Evolutionary conservation across 2,797 vertebrate species (phyloP), one percentile per base, ranked within the genome.

Genomic region (Heliangelus exortis): DNA sequence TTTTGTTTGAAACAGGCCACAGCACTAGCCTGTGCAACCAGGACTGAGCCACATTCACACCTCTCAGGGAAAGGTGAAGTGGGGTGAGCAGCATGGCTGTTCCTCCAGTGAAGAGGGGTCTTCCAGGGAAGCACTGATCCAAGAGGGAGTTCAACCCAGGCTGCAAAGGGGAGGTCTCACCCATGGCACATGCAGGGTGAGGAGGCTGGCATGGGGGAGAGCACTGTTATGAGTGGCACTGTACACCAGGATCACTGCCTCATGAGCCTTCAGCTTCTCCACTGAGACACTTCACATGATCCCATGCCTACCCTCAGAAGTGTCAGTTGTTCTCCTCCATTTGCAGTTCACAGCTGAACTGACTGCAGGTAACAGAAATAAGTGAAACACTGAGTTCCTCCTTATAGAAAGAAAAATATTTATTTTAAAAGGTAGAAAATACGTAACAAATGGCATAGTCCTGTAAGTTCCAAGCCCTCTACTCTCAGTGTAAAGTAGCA

Each of bases 371-470:
- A 39, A 61, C 19, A 66, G 59, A 34, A 92, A 73, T 15, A 73
- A 84, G 73, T 10, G 31, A 87, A 88, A 78, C 0, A 0, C 9
- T 12, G 36, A 80, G 26, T 11, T 83, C 55, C 20, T 50, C 17
- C 12, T 50, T 26, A 13, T 2, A 69, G 23, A 15, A 80, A 76
- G 5, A 72, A 76, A 25, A 61, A 43, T 5, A 78, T 88, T 83
- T 83, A 74, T 90, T 84, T 83, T 9, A 22, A 58, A 80, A 74
- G 13, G 22, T 33, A 57, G 33, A 81, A 92, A 85, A 87, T 62
- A 47, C 4, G 4, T 13, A 66, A 90, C 12, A 79, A 79, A 6
- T 36, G 68, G 25, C 18, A 66, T 5, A 8, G 41, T 71, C 58
- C 31, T 58, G 9, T 45, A 8, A 5, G 1, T 66, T 79, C 13